Conservation (phyloP, 1,140 invertebrate species). For the Camponotus floridanus region DNA sequence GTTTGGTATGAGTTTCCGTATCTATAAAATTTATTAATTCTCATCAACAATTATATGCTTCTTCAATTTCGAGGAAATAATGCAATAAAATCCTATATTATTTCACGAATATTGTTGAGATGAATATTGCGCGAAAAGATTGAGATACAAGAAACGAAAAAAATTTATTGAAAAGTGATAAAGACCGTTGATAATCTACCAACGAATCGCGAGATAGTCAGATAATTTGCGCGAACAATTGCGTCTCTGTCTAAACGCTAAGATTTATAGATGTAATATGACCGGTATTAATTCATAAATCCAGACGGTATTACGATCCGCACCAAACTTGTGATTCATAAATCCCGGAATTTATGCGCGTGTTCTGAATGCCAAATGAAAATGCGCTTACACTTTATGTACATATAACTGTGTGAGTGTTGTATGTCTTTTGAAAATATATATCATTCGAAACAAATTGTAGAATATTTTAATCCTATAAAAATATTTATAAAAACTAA, state of each 20-base stretch:
- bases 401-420: conserved; percentile 35
- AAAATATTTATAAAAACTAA: conserved; percentile 10
- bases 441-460: conserved; percentile 59
- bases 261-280: conserved; percentile 75
- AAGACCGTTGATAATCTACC: conserved; percentile 48
- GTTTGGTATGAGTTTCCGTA: no score
- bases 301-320: conserved; percentile 66
- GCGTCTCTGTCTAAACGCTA: conserved; percentile 62
- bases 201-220: neutral
- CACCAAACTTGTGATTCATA: conserved; percentile 71
- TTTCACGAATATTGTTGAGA: no score
- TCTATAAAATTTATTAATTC: neutral
- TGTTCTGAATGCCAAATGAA: conserved; percentile 26
- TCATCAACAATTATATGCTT: neutral
- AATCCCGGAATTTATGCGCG: conserved; percentile 71
- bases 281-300: conserved; percentile 75
- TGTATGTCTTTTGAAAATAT: conserved; percentile 53
- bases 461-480: conserved; percentile 43
- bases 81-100: neutral
- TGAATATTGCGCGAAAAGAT: neutral
- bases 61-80: neutral
- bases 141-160: conserved; percentile 4
- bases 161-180: conserved; percentile 24
- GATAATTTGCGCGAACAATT: conserved; percentile 66
- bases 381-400: conserved; percentile 32